Base-by-base conservation (phyloP, 2,797 vertebrate species). In the Hafferia zeledoni region DNA sequence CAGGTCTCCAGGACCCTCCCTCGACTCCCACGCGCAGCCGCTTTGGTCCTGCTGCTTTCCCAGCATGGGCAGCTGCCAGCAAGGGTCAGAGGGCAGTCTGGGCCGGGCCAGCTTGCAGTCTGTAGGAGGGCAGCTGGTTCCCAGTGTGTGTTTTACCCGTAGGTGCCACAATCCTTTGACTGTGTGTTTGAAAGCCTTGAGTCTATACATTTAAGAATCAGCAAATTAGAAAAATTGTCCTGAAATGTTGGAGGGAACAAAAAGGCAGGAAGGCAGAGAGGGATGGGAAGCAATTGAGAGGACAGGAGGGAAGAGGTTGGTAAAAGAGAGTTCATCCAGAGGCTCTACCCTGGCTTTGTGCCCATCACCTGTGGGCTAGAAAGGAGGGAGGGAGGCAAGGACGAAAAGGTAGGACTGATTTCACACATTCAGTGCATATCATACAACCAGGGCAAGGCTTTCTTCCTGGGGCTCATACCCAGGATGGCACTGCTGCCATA, bases 201-300 rank as follows among this genome's bases (percentile, higher is more conserved):
- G 94, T 96, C 81, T 88, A 53, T 95, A 96, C 87, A 93, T 83
- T 95, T 96, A 84, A 95, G 97, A 96, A 95, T 67, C 77, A 88
- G 93, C 89, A 96, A 90, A 92, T 96, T 96, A 97, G 93, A 97
- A 97, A 96, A 96, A 93, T 52, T 61, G 91, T 96, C 97, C 95
- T 89, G 91, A 96, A 95, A 91, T 87, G 72, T 83, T 49, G 49
- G 83, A 92, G 43, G 88, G n/a, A 64, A 41, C 92, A 79, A 89
- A 68, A 87, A 90, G 91, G 81, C 81, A 90, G 72, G 82, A 94
- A 87, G 92, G 82, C 52, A 78, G 50, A 82, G 60, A 72, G 83
- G 82, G 53, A n/a, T 43, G 30, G 83, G 87, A 69, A 69, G 69
- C 64, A 60, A 75, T 16, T 53, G 33, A 33, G 60, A 83, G 53